Evolutionary conservation across 35 echinoderm and acorn worm species (phyloP).

Genomic region (Strongylocentrotus purpuratus): DNA sequence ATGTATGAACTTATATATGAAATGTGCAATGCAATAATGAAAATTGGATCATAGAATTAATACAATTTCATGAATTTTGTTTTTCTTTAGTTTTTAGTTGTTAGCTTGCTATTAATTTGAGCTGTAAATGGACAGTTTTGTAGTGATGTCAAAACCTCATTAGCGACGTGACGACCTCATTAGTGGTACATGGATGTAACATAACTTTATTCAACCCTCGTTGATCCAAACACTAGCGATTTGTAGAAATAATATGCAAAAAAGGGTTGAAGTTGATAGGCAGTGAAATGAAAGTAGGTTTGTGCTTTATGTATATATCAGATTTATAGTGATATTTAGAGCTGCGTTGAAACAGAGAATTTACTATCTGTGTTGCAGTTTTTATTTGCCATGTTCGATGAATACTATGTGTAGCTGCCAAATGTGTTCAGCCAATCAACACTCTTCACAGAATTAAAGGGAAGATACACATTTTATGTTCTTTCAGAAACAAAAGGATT

Average conservation of each 20-base stretch:
- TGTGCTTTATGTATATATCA: slow-evolving; percentile 13
- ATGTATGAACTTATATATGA: not conserved
- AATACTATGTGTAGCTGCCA: not conserved
- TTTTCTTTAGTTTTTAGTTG: not conserved
- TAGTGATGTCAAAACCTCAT: not conserved
- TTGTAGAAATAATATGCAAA: not conserved
- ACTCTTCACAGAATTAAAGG: no score
- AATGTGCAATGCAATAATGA: slow-evolving; percentile 9
- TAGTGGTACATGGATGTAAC: not conserved
- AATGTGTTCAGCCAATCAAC: not conserved
- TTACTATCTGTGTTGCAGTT: not conserved
- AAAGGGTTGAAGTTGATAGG: not conserved
- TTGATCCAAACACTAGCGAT: not conserved
- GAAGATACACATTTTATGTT: no score
- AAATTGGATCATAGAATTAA: not conserved
- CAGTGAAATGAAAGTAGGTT: not conserved
- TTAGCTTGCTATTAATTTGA: not conserved
- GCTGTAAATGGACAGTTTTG: not conserved
- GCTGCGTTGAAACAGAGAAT: not conserved
- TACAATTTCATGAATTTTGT: not conserved
- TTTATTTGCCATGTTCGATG: not conserved
- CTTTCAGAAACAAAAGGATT: no score
- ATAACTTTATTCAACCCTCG: not conserved
- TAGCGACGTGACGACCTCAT: not conserved
- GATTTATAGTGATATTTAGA: not conserved